phyloP scores from a whole-genome alignment of 2,888 invertebrate species.

The Drosophila meridiana region DNA sequence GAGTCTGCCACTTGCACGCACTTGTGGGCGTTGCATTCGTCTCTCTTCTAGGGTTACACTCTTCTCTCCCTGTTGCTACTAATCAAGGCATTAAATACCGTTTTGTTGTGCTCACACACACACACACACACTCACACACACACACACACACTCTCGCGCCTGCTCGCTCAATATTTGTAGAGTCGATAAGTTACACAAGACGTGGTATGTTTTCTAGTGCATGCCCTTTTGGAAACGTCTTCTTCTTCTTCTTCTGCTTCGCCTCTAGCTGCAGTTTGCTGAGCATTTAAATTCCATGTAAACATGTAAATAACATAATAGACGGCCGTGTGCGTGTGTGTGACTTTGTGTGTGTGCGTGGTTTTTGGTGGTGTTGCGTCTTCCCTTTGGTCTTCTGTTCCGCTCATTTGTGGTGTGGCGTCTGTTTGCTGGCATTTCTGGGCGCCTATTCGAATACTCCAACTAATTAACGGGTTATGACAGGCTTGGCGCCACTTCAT shows the following conservation, averaged over 20 bases:
- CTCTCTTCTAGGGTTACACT: constrained; percentile 9
- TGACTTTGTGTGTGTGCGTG: constrained; percentile 6
- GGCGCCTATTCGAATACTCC: constrained; percentile 82
- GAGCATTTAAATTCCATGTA: constrained; percentile 30
- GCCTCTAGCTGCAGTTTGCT: constrained; percentile 5
- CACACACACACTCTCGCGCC: neutral
- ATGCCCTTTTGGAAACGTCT: constrained; percentile 51
- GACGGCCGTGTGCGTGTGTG: neutral
- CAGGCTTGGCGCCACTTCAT: constrained; percentile 73
- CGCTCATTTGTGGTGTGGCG: constrained; percentile 1
- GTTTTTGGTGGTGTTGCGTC: constrained; percentile 42
- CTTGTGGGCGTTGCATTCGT: constrained; percentile 16
- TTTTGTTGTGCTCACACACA: constrained; percentile 32
- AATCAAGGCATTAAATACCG: constrained; percentile 27
- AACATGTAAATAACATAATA: constrained; percentile 23
- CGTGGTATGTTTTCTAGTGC: constrained; percentile 47
- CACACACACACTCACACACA: constrained; percentile 11
- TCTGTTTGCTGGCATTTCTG: constrained; percentile 59
- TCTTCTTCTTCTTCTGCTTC: constrained; percentile 20
- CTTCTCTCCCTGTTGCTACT: constrained; percentile 19
- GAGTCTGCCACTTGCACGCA: constrained; percentile 42
- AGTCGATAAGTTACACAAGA: constrained; percentile 58
- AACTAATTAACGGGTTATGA: constrained; percentile 84
- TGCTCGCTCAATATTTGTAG: constrained; percentile 38
- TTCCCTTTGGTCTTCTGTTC: constrained; percentile 29